Evolutionary conservation across 2,113 vertebrate species (phyloP), one percentile per base, ranked within the genome.

Genomic region (Notothenia rossii): DNA sequence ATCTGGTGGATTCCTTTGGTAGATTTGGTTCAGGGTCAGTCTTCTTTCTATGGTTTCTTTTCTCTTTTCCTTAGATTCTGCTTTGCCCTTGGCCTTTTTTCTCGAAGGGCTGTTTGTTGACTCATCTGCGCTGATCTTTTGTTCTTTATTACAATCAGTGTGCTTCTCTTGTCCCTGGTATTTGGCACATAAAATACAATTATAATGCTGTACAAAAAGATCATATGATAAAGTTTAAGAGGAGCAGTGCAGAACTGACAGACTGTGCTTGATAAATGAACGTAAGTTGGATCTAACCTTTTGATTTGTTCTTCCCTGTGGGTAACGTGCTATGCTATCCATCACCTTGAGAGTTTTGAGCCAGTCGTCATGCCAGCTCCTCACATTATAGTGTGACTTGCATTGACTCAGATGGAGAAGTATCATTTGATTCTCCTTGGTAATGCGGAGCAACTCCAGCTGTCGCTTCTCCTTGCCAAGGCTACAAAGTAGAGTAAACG

Each of bases 301-400:
- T 82, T 2, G 66, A 20, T 55, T 83, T 22, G 54, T 15, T 10
- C 10, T 55, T 80, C 64, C 81, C 78, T 8, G 4, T 58, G 95
- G 93, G 60, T 92, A 93, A 72, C 72, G 93, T 0, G 55, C 55
- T 65, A 94, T 62, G 13, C 75, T 92, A 6, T 93, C 92, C 84
- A 29, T 92, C 83, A 92, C 79, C 74, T 91, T 88, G 4, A 91
- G 88, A 72, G 88, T 85, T 83, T 56, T 56, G 62, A 89, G 86
- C 95, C 94, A 92, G 76, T 95, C 94, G 72, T 96, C 85, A 2
- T 92, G 91, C 94, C 94, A 95, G 61, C 15, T 67, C 20, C 74
- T 83, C 60, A 90, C 72, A 56, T 74, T 89, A 87, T 94, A 95
- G 56, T 63, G 75, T 10, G 94, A 76, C 73, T 89, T 82, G 56